These are phyloP conservation scores for Pinctada fucata DNA, from an alignment of 2,888 invertebrate species.

Conservation along the genomic window DNA sequence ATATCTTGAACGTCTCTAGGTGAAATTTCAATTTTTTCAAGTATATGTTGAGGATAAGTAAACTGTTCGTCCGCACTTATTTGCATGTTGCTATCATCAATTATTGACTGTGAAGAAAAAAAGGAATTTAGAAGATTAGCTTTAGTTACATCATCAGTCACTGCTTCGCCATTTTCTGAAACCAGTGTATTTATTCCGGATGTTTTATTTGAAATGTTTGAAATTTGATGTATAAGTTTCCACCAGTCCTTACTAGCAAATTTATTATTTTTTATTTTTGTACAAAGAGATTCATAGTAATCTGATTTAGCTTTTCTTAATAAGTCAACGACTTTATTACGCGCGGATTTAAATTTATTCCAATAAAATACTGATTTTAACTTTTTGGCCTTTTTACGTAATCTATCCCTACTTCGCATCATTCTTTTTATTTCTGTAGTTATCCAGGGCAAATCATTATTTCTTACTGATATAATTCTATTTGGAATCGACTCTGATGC, in stretches of 20 bases:
- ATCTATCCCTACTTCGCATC: not conserved
- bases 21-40: no score
- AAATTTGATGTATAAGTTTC: not conserved
- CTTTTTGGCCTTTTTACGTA: not conserved
- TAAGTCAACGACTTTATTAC: not conserved
- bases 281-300: not conserved
- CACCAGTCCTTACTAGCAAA: constrained; percentile 2
- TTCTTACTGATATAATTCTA: not conserved
- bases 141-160: not conserved
- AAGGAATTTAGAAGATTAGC: not conserved
- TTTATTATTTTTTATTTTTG: constrained; percentile 1
- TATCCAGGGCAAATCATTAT: not conserved
- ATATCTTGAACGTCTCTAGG: no score
- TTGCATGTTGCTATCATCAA: no score
- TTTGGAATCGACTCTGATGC: not conserved
- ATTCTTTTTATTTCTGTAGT: not conserved
- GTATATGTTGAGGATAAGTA: no score
- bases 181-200: not conserved
- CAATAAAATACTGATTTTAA: not conserved
- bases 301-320: not conserved
- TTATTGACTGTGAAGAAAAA: not conserved
- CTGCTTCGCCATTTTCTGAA: not conserved
- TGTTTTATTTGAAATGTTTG: no score
- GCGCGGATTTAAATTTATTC: not conserved
- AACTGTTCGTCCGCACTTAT: no score